phyloP scores from a whole-genome alignment of 2,888 invertebrate species.

The Parascotia fuliginaria region DNA sequence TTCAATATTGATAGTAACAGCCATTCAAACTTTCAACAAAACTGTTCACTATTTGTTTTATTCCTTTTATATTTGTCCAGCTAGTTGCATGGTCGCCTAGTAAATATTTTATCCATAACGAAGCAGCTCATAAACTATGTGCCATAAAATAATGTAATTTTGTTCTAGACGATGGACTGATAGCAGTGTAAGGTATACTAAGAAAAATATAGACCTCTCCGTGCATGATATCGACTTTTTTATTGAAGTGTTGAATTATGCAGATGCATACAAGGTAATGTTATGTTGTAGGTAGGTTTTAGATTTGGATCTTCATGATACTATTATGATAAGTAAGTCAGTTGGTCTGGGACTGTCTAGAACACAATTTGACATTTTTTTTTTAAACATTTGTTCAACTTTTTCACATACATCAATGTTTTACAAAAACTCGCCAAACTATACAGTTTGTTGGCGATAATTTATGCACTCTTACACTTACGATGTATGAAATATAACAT shows the following conservation, averaged over 20 bases:
- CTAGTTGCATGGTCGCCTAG: background rate
- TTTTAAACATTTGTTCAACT: too few relatives aligned
- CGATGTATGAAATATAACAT: too few relatives aligned
- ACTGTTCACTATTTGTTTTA: background rate
- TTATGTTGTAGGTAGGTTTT: too few relatives aligned
- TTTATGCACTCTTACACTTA: too few relatives aligned
- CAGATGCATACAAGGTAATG: conserved; percentile 61
- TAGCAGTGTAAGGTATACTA: conserved; percentile 47
- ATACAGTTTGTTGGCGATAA: too few relatives aligned
- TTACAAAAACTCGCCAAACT: too few relatives aligned
- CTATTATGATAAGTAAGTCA: too few relatives aligned
- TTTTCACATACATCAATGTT: too few relatives aligned
- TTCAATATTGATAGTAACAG: too few relatives aligned
- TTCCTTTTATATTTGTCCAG: conserved; percentile 30
- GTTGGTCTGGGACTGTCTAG: too few relatives aligned
- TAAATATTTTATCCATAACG: conserved; percentile 20
- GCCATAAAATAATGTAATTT: conserved; percentile 27
- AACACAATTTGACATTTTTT: too few relatives aligned
- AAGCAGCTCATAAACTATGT: conserved; percentile 18
- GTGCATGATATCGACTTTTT: conserved; percentile 74
- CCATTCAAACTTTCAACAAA: conserved; percentile 3
- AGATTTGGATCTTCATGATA: too few relatives aligned
- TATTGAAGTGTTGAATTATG: conserved; percentile 67
- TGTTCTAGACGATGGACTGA: conserved; percentile 66
- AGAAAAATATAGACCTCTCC: conserved; percentile 70